These are phyloP conservation scores for Oreochromis mossambicus DNA, from an alignment of 2,797 vertebrate genomes.

Conservation along the genomic window DNA sequence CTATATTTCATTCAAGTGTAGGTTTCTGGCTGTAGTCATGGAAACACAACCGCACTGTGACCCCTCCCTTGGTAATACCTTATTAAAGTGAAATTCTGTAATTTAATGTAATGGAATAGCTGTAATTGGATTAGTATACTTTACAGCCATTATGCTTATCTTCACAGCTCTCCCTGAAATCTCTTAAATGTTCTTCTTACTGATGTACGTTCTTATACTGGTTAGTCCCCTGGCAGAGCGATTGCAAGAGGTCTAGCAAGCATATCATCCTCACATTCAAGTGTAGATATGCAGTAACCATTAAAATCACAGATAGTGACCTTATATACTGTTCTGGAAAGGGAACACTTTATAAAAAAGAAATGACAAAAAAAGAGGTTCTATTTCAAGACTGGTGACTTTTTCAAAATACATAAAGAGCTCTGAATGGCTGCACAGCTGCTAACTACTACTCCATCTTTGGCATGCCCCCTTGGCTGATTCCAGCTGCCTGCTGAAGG, in stretches of 20 bases:
- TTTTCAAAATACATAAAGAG: neutral
- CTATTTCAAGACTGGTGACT: neutral
- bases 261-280: conserved; percentile 17
- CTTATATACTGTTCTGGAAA: neutral
- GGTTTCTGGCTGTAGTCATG: conserved; percentile 56
- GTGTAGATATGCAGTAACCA: conserved; percentile 2
- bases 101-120: conserved; percentile 56
- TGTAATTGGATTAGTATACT: conserved; percentile 62
- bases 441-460: conserved; percentile 34
- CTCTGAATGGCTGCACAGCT: conserved; percentile 5
- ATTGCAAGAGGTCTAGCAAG: neutral
- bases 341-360: neutral
- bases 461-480: conserved; percentile 25
- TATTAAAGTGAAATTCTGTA: conserved; percentile 58
- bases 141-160: conserved; percentile 59
- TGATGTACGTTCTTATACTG: conserved; percentile 22
- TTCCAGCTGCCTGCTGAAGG: conserved; percentile 59
- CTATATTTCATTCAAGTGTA: conserved; percentile 49
- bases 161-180: conserved; percentile 49
- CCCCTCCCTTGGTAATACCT: conserved; percentile 53
- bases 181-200: conserved; percentile 39
- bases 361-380: neutral
- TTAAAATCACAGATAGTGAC: conserved; percentile 11
- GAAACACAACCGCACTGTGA: conserved; percentile 46
- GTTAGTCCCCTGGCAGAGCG: neutral